Percentiles rank a stretch among this genome's conserved stretches.
Conservation (phyloP, 1,140 invertebrate species). For the Drosophila sp. region DNA sequence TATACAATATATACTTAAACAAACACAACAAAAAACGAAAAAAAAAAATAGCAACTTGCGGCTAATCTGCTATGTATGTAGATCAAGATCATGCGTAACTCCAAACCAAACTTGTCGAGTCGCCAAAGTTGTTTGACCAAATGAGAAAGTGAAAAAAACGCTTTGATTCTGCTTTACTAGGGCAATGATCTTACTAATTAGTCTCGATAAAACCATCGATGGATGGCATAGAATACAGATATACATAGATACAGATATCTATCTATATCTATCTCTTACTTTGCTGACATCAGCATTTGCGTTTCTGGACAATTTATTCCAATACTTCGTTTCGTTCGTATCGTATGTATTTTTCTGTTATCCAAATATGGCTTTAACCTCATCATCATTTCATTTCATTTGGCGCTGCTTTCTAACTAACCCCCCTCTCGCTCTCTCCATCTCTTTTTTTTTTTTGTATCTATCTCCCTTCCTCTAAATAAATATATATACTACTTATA, state of each 20-base stretch:
- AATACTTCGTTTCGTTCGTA: slow-evolving; percentile 32
- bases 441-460: not conserved
- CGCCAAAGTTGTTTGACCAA: slow-evolving; percentile 47
- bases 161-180: slow-evolving; percentile 5
- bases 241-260: not conserved
- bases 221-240: not conserved
- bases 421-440: slow-evolving; percentile 10
- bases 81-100: slow-evolving; percentile 67
- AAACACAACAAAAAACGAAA: not conserved
- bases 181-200: slow-evolving; percentile 9
- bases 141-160: slow-evolving; percentile 33
- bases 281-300: slow-evolving; percentile 40
- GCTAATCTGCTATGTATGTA: slow-evolving; percentile 43
- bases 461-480: not conserved
- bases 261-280: not conserved
- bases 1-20: not conserved
- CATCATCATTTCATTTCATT: slow-evolving; percentile 31
- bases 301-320: slow-evolving; percentile 40
- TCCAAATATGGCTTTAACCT: slow-evolving; percentile 67
- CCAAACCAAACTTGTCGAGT: slow-evolving; percentile 23
- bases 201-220: not conserved
- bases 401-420: slow-evolving; percentile 64
- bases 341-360: slow-evolving; percentile 28
- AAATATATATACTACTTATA: not conserved
- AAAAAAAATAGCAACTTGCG: slow-evolving; percentile 37